Percentiles rank a stretch among this genome's conserved stretches.
These are phyloP conservation scores for Falco biarmicus DNA, from an alignment of 2,797 vertebrate genomes.

Conservation along the genomic window DNA sequence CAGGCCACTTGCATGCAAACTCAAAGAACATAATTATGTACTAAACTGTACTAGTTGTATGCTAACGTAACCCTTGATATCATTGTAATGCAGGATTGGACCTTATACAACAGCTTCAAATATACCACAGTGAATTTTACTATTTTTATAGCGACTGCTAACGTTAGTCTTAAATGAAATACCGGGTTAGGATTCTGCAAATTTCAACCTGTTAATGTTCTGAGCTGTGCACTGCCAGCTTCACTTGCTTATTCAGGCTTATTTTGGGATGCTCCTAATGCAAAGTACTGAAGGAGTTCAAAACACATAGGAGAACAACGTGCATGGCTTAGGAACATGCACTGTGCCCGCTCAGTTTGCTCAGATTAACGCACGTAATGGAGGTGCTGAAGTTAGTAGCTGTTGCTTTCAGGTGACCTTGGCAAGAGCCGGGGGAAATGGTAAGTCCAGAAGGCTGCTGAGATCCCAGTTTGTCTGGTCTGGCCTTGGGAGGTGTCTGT, in stretches of 20 bases:
- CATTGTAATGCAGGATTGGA: not conserved
- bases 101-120: not conserved
- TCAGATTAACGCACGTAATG: fast-evolving
- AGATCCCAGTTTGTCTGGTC: not conserved
- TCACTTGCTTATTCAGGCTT: not conserved
- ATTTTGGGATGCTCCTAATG: not conserved
- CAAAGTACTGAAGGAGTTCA: not conserved
- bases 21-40: not conserved
- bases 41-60: not conserved
- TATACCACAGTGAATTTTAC: not conserved
- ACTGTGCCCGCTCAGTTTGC: not conserved
- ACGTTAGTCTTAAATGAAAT: not conserved
- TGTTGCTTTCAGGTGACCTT: not conserved
- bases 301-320: not conserved
- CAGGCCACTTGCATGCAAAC: not conserved
- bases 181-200: not conserved
- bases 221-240: not conserved
- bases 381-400: not conserved
- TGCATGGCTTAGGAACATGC: not conserved
- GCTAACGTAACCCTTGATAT: not conserved
- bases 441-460: not conserved
- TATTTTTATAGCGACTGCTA: not conserved
- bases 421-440: not conserved
- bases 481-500: not conserved
- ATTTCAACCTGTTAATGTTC: not conserved